These are phyloP conservation scores for Gonioctena quinquepunctata DNA, from an alignment of 1,140 invertebrate species.

Conservation along the genomic window DNA sequence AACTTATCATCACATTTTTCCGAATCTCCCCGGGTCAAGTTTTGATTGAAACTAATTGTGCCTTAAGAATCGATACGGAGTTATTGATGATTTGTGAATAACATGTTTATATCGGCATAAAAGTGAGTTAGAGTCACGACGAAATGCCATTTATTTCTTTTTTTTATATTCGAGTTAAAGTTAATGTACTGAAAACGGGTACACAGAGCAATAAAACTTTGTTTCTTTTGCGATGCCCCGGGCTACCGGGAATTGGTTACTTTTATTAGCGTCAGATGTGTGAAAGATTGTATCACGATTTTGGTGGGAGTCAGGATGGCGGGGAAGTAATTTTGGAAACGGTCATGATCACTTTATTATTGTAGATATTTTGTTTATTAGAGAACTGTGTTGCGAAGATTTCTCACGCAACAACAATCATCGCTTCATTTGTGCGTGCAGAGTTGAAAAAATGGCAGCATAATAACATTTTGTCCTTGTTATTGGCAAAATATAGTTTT, in stretches of 20 bases:
- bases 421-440: too few relatives aligned
- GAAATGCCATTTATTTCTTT: slow-evolving; percentile 12
- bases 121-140: slow-evolving; percentile 13
- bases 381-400: too few relatives aligned
- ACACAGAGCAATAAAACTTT: neutral
- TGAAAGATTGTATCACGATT: neutral
- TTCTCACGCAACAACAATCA: too few relatives aligned
- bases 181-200: slow-evolving; percentile 8
- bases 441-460: too few relatives aligned
- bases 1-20: neutral
- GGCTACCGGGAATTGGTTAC: slow-evolving; percentile 1
- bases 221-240: neutral
- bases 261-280: neutral
- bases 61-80: neutral
- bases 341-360: too few relatives aligned
- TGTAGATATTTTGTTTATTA: too few relatives aligned
- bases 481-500: too few relatives aligned
- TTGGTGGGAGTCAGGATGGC: neutral
- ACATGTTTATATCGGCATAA: slow-evolving; percentile 12
- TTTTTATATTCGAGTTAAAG: neutral
- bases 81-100: slow-evolving; percentile 17
- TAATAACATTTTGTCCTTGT: too few relatives aligned
- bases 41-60: slow-evolving; percentile 8
- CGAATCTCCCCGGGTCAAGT: neutral
- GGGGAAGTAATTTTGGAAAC: too few relatives aligned